These are phyloP conservation scores for Copidosoma floridanum DNA, from an alignment of 1,140 invertebrate genomes.

Conservation along the genomic window DNA sequence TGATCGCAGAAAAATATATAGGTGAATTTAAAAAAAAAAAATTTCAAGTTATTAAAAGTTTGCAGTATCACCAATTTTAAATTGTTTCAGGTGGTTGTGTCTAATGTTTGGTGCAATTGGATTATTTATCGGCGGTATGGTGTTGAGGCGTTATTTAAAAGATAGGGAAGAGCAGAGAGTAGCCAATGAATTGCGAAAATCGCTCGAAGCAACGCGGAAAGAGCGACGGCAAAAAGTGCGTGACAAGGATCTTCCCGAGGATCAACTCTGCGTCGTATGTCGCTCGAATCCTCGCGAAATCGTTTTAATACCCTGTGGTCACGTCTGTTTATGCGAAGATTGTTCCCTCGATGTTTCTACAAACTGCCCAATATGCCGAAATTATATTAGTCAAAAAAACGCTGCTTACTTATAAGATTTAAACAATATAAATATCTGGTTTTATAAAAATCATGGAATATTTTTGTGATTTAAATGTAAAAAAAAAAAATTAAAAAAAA, in stretches of 20 bases:
- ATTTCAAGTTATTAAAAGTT: background rate
- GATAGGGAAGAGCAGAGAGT: slow-evolving; percentile 57
- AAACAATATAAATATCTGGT: background rate
- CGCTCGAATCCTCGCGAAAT: slow-evolving; percentile 75
- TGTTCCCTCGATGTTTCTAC: slow-evolving; percentile 69
- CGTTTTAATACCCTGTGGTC: slow-evolving; percentile 78
- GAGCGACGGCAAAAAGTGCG: slow-evolving; percentile 64
- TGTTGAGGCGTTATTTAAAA: slow-evolving; percentile 65
- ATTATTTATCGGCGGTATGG: slow-evolving; percentile 62
- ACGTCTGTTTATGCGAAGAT: slow-evolving; percentile 81
- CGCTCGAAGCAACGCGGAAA: slow-evolving; percentile 63
- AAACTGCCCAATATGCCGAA: slow-evolving; percentile 72
- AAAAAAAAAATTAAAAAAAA: slow-evolving; percentile 14
- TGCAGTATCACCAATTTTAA: slow-evolving; percentile 21
- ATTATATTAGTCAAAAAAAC: slow-evolving; percentile 63
- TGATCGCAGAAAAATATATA: slow-evolving; percentile 64
- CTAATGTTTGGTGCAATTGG: slow-evolving; percentile 69
- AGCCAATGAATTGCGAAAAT: slow-evolving; percentile 59
- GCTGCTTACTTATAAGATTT: slow-evolving; percentile 65
- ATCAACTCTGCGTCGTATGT: slow-evolving; percentile 76
- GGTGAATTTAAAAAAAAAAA: slow-evolving; percentile 40
- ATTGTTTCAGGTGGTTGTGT: slow-evolving; percentile 60
- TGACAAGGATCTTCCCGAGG: slow-evolving; percentile 63
- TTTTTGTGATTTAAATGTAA: slow-evolving; percentile 16
- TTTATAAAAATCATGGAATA: slow-evolving; percentile 16